phyloP scores from a whole-genome alignment of 2,888 invertebrate genomes.

The Philereme transversata region DNA sequence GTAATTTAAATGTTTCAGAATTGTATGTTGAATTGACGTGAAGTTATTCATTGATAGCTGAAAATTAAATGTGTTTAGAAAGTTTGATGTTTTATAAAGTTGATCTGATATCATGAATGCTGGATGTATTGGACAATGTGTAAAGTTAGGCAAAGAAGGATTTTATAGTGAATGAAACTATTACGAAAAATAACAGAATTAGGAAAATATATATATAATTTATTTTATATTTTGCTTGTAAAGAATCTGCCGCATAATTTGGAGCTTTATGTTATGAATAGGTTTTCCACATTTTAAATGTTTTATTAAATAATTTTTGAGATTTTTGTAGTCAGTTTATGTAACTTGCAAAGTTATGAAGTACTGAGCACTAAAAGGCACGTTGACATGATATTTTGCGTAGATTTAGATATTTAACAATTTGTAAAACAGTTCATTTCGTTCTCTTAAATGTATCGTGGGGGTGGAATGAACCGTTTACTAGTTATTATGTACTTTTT shows the following conservation, averaged over 20 bases:
- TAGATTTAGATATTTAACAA: constrained; percentile 27
- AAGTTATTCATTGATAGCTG: constrained; percentile 37
- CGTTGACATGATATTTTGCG: constrained; percentile 46
- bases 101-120: constrained; percentile 14
- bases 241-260: too few species aligned
- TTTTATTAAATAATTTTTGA: constrained; percentile 12
- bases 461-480: constrained; percentile 31
- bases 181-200: not conserved
- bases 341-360: constrained; percentile 9
- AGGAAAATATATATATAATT: too few species aligned
- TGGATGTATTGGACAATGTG: constrained; percentile 4
- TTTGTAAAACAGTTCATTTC: constrained; percentile 27
- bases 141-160: not conserved
- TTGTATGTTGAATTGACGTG: constrained; percentile 36
- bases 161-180: too few species aligned
- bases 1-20: constrained; percentile 31
- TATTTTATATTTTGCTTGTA: not conserved
- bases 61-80: constrained; percentile 23
- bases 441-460: constrained; percentile 4
- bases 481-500: constrained; percentile 48
- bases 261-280: too few species aligned
- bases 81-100: constrained; percentile 25
- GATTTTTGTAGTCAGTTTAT: constrained; percentile 21
- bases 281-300: not conserved
- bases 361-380: constrained; percentile 46